A percentile compares a stretch with the other conserved stretches of the same genome.
These are phyloP conservation scores for Megastigmus dorsalis DNA, from an alignment of 2,888 invertebrate species.

Conservation along the genomic window DNA sequence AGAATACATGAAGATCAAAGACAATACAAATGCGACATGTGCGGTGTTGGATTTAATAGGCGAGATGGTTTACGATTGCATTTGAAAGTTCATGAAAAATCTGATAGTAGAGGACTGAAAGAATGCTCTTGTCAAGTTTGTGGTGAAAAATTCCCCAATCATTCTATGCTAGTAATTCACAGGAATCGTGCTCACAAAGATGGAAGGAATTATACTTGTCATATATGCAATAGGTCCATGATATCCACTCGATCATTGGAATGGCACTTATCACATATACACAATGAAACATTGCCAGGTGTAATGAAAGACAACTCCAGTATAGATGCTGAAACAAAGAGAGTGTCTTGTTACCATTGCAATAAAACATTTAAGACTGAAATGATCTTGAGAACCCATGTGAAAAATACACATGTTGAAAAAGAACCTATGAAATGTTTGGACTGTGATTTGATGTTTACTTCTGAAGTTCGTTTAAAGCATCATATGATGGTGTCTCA, in stretches of 20 bases:
- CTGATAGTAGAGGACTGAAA: constrained; percentile 69
- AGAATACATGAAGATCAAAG: constrained; percentile 72
- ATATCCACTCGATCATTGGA: constrained; percentile 70
- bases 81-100: constrained; percentile 71
- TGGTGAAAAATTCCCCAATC: constrained; percentile 72
- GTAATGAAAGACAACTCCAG: constrained; percentile 60
- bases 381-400: constrained; percentile 72
- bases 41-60: constrained; percentile 72
- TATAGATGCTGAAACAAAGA: constrained; percentile 61
- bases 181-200: constrained; percentile 71
- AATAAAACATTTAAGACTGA: constrained; percentile 72
- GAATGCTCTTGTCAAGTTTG: constrained; percentile 73
- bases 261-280: constrained; percentile 72
- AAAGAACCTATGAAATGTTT: constrained; percentile 71
- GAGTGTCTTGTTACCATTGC: constrained; percentile 70
- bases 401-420: constrained; percentile 71
- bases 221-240: constrained; percentile 72
- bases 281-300: constrained; percentile 66
- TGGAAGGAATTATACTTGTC: constrained; percentile 70
- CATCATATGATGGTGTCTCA: constrained; percentile 73
- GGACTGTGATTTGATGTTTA: constrained; percentile 69
- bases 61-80: constrained; percentile 70
- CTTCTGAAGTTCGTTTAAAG: constrained; percentile 69
- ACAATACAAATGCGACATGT: constrained; percentile 71
- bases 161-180: constrained; percentile 72